Evolutionary conservation across 2,888 invertebrate genomes (phyloP), one percentile per base, ranked within the genome.

Genomic region (Furcula furcula): DNA sequence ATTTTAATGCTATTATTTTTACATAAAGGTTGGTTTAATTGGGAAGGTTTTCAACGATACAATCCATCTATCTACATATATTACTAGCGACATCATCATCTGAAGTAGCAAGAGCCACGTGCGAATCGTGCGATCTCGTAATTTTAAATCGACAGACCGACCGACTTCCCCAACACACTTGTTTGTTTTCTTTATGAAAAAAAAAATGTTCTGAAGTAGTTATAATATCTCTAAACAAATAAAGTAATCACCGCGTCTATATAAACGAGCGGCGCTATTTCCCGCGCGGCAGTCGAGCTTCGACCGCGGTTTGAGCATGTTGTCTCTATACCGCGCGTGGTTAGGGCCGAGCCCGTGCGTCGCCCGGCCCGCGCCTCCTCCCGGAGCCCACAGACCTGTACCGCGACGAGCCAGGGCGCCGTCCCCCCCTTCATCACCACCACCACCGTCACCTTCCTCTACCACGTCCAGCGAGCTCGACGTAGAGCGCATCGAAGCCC

Each of bases 271-370:
- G 44, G 32, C 45, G 62, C 1, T 11, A 18, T 11, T 18, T 28
- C 40, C 50, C 40, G 48, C 29, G 23, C 34, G 68, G 64, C 76
- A 77, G 73, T 73, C 54, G 54, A 36, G 29, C 35, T 44, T 40
- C 56, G 55, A 47, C 46, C 55, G 58, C 50, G 55, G 40, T 50
- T 56, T 56, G 62, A 57, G 51, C 38, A 89, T 89, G 89, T 76
- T 88, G 78, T 89, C 88, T 10, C 70, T 89, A 43, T 89, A 88
- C 77, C 89, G 88, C 66, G 89, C 88, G 37, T 89, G 89, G 89
- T 73, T 88, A 40, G 86, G 87, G n/a, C 87, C 85, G 40, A 76
- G 79, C 36, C 86, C 86, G 29, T 84, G 83, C 65, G 82, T 86
- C 50, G 76, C 85, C 27, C 58, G 86, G 1, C 86, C 87, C 13